Evolutionary conservation across 2,113 vertebrate species (phyloP).

Genomic region (Cynopterus brachyotis): DNA sequence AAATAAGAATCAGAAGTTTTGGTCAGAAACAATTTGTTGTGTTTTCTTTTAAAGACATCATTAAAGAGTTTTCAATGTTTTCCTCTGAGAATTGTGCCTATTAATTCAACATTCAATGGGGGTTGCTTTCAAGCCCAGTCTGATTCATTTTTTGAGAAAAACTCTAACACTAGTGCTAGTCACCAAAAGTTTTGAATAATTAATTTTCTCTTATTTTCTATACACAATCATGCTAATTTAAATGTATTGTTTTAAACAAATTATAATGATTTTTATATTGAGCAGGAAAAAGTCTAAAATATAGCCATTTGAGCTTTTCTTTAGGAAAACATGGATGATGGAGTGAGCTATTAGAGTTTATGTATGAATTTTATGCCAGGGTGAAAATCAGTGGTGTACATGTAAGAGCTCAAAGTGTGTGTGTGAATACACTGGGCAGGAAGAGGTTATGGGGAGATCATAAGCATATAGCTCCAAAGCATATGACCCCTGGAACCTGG

Average conservation of each 20-base stretch:
- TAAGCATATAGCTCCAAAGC: neutral
- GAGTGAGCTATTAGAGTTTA: neutral
- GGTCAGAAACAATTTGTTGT: neutral
- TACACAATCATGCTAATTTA: neutral
- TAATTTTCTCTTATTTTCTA: neutral
- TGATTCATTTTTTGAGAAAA: slow-evolving; percentile 38
- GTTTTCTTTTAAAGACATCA: neutral
- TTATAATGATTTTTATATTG: neutral
- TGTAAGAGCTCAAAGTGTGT: neutral
- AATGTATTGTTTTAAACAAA: neutral
- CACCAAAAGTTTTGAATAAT: neutral
- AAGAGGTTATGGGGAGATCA: neutral
- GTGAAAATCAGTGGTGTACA: neutral
- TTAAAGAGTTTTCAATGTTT: neutral
- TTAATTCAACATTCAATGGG: neutral
- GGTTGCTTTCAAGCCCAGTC: neutral
- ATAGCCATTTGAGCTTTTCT: neutral
- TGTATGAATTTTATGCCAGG: neutral
- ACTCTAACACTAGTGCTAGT: neutral
- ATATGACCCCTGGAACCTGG: too few species aligned
- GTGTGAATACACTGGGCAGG: neutral
- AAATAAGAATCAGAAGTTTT: neutral
- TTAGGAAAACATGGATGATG: neutral
- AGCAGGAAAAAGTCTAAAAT: neutral
- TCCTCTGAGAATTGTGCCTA: neutral